Evolutionary conservation across 2,113 vertebrate species (phyloP).

Genomic region (Odobenus rosmarus): DNA sequence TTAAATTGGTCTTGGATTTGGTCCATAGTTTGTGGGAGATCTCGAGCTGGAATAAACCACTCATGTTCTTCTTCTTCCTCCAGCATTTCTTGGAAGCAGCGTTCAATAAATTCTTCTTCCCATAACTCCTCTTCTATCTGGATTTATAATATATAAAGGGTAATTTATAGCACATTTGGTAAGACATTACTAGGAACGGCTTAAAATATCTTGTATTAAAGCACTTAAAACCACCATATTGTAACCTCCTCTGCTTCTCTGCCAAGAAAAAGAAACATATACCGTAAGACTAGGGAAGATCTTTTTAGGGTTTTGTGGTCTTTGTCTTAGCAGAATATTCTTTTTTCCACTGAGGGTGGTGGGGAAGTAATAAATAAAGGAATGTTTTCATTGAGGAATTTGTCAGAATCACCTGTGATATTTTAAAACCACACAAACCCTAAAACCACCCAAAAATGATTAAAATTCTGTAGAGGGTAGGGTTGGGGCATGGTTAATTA

Average conservation of each 20-base stretch:
- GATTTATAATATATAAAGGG: conserved; percentile 61
- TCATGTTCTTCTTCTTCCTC: conserved; percentile 95
- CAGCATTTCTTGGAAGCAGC: conserved; percentile 96
- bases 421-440: not conserved
- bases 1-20: conserved; percentile 93
- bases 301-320: not conserved
- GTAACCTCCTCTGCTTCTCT: not conserved
- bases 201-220: conserved; percentile 57
- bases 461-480: not conserved
- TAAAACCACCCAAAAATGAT: not conserved
- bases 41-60: conserved; percentile 96
- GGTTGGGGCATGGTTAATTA: not conserved
- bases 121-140: conserved; percentile 96
- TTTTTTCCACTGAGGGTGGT: conserved; percentile 1
- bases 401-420: conserved; percentile 15
- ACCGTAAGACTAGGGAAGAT: not conserved
- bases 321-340: conserved; percentile 21
- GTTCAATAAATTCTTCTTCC: conserved; percentile 97
- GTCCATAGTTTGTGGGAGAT: conserved; percentile 90
- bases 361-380: conserved; percentile 24
- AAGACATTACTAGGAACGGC: conserved; percentile 27
- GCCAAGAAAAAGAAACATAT: not conserved
- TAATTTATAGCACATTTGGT: conserved; percentile 41
- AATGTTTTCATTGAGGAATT: not conserved
- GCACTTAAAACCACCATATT: conserved; percentile 29